phyloP scores from a whole-genome alignment of 2,113 vertebrate species.

The Ophiodon elongatus region DNA sequence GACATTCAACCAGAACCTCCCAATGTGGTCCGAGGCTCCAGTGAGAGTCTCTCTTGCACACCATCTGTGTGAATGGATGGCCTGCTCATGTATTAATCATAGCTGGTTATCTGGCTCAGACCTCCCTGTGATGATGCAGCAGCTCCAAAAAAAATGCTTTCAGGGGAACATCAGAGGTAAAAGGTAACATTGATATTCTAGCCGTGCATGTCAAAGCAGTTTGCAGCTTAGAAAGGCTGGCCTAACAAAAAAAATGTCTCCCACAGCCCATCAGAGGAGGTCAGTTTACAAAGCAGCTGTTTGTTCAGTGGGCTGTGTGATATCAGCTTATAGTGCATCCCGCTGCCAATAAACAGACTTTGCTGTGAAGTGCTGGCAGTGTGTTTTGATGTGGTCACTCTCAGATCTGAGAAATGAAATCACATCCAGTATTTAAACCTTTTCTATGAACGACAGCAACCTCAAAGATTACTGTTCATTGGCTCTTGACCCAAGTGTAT shows the following conservation, averaged over 20 bases:
- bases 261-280: constrained; percentile 21
- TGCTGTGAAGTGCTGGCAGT: constrained; percentile 32
- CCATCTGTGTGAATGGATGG: constrained; percentile 14
- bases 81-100: constrained; percentile 48
- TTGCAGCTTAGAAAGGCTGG: constrained; percentile 14
- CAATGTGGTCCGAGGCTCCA: constrained; percentile 16
- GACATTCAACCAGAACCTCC: constrained; percentile 48
- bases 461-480: neutral
- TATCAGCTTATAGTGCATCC: constrained; percentile 25
- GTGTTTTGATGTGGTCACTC: constrained; percentile 31
- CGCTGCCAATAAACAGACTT: constrained; percentile 35
- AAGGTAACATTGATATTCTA: constrained; percentile 50
- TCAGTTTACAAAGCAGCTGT: constrained; percentile 60
- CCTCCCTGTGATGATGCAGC: constrained; percentile 28
- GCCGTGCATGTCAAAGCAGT: constrained; percentile 28
- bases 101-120: constrained; percentile 15
- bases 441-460: neutral
- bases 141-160: constrained; percentile 42
- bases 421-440: neutral
- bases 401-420: constrained; percentile 40
- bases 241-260: constrained; percentile 31
- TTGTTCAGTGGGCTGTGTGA: constrained; percentile 50
- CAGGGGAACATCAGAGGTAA: constrained; percentile 39
- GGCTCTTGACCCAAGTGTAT: neutral
- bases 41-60: constrained; percentile 1